These are phyloP conservation scores for Saccostrea cuccullata DNA, from an alignment of 1,140 invertebrate genomes.

Conservation along the genomic window DNA sequence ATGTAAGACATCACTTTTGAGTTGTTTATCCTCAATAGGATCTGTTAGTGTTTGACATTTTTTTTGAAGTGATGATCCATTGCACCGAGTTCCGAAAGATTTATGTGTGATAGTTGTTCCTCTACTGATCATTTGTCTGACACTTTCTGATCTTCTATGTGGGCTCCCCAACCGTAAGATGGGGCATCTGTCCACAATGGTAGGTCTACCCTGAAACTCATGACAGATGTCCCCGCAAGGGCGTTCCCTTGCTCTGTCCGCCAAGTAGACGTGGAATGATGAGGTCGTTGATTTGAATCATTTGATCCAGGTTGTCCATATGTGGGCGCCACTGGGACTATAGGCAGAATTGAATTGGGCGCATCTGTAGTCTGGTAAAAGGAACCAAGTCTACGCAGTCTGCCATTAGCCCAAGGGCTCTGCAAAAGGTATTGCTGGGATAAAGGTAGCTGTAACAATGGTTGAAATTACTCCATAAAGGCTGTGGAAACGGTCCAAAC, in stretches of 20 bases:
- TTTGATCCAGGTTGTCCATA: too few species aligned
- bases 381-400: neutral
- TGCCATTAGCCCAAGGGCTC: neutral
- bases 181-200: neutral
- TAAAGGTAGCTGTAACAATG: neutral
- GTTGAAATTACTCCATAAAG: neutral
- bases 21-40: neutral
- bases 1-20: constrained; percentile 46
- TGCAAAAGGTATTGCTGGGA: neutral
- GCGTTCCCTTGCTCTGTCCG: neutral
- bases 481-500: neutral
- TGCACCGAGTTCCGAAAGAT: constrained; percentile 40
- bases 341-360: neutral
- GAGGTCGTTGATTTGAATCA: too few species aligned
- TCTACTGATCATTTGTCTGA: neutral
- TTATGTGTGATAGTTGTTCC: constrained; percentile 7
- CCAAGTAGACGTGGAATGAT: too few species aligned
- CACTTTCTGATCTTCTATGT: neutral
- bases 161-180: neutral
- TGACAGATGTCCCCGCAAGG: neutral
- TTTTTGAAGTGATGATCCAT: constrained; percentile 5
- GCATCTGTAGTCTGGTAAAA: neutral
- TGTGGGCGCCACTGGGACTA: too few species aligned
- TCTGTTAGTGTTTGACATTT: constrained; percentile 6
- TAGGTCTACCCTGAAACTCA: neutral